Base-by-base conservation (phyloP, 1,140 invertebrate species). In the Belonocnema kinseyi region DNA sequence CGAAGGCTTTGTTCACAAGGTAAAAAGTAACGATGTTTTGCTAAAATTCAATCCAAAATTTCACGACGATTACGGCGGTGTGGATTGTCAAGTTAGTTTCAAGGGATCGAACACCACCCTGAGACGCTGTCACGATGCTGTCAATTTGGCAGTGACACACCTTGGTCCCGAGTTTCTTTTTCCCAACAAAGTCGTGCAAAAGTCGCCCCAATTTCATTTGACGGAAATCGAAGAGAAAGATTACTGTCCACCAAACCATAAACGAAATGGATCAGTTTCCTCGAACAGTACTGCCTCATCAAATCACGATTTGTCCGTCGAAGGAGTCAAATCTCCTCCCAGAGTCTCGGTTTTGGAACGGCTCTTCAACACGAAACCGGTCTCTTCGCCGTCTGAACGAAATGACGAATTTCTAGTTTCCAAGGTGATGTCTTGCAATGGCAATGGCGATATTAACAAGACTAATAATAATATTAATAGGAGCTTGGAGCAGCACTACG, bases 1-100 rank as follows among this genome's bases (percentile, higher is more conserved):
- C 88, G 94, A 97, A 92, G 97, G 97, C n/a, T 94, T 91, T 80
- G 94, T 98, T 80, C 96, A 97, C 86, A 93, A 94, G 85, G 94
- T 97, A 19, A 91, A 91, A 74, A 93, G 92, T 52, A 92, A 93
- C 80, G 92, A 94, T 74, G 90, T 98, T 8, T 91, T 93, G 16
- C 85, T 97, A 2, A 96, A 95, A 89, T 98, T 98, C 82, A 92
- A 94, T 87, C 83, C 90, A 61, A 89, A 90, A 50, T 97, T 97
- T 86, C 95, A 97, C 81, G 85, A 92, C 2, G 90, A 86, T 13
- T 97, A 97, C 85, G 90, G 91, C 70, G 93, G 93, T 2, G 93
- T 95, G 88, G 94, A 95, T 83, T 96, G 94, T 76, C 90, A 92
- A 56, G 86, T 95, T 5, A 90, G 92, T 61, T 95, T 95, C 82